Percentiles rank a stretch among this genome's conserved stretches.
Evolutionary conservation across 2,888 invertebrate species (phyloP).

Genomic region (Tiliacea aurago): DNA sequence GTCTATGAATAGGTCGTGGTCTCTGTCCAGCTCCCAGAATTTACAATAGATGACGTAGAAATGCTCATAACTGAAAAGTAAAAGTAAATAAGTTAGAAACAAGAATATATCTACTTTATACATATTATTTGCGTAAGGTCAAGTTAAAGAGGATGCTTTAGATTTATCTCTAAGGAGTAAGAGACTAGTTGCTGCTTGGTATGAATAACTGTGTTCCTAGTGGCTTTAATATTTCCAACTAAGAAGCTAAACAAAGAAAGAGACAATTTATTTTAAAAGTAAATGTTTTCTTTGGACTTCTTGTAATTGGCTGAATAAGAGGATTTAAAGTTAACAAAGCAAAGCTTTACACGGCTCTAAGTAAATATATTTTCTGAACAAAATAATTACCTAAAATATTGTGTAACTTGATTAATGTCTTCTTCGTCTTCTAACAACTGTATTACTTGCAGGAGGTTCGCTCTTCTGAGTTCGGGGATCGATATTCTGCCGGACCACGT

Average conservation of each 20-base stretch:
- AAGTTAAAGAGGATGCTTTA: neutral
- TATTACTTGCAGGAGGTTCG: constrained; percentile 96
- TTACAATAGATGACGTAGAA: constrained; percentile 99
- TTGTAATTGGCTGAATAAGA: neutral
- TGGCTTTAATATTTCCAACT: neutral
- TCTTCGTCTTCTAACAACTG: constrained; percentile 97
- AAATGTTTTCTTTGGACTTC: neutral
- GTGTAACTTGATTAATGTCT: constrained; percentile 98
- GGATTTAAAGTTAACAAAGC: neutral
- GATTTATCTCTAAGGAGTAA: neutral
- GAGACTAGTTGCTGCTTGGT: neutral
- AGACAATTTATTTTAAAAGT: neutral
- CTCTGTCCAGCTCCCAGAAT: constrained; percentile 99
- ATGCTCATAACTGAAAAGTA: constrained; percentile 98
- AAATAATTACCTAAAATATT: constrained; percentile 91
- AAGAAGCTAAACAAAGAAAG: neutral
- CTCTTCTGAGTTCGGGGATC: constrained; percentile 96
- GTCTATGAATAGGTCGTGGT: constrained; percentile 99
- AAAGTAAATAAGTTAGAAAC: constrained; percentile 1
- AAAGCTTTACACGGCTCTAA: neutral
- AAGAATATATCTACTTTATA: neutral
- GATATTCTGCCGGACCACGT: constrained; percentile 99
- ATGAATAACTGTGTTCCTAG: too few species aligned
- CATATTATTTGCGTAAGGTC: too few species aligned
- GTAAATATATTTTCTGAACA: neutral